Conservation (phyloP, 2,797 vertebrate genomes). For the Neostethus bicornis region DNA sequence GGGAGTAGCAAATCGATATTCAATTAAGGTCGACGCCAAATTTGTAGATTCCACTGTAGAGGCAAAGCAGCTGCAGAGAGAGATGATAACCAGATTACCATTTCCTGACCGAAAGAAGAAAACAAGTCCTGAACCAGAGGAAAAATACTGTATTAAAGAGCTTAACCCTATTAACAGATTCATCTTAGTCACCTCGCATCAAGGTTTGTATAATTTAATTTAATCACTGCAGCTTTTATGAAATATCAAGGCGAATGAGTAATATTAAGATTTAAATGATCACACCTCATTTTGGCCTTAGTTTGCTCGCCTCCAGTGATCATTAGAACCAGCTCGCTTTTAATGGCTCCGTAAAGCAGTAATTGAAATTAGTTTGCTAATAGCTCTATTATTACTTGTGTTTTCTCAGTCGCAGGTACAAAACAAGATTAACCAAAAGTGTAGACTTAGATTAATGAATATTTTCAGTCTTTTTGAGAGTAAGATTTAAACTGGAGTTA, state of each 20-base stretch:
- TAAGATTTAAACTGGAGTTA: neutral
- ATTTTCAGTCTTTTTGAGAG: neutral
- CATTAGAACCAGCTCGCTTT: slow-evolving; percentile 45
- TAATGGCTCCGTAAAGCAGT: slow-evolving; percentile 49
- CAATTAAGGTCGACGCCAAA: slow-evolving; percentile 65
- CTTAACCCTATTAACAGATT: slow-evolving; percentile 54
- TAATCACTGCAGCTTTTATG: slow-evolving; percentile 51
- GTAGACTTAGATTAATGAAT: slow-evolving; percentile 12
- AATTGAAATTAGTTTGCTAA: slow-evolving; percentile 63
- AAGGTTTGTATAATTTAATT: slow-evolving; percentile 33
- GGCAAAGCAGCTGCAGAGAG: slow-evolving; percentile 25
- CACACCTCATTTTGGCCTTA: slow-evolving; percentile 31
- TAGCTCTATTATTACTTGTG: slow-evolving; percentile 50
- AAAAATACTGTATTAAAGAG: slow-evolving; percentile 42
- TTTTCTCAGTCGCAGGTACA: slow-evolving; percentile 51
- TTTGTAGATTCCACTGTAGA: slow-evolving; percentile 37
- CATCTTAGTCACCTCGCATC: slow-evolving; percentile 43
- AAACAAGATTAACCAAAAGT: slow-evolving; percentile 27
- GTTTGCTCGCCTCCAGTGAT: slow-evolving; percentile 50
- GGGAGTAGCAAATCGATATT: slow-evolving; percentile 68
- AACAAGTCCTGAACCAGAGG: slow-evolving; percentile 29
- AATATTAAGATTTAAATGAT: slow-evolving; percentile 46
- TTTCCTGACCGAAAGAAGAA: slow-evolving; percentile 31
- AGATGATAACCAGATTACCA: slow-evolving; percentile 62
- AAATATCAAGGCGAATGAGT: slow-evolving; percentile 45